Conservation (phyloP, 2,113 vertebrate genomes). For the Puffinus mauretanicus region DNA sequence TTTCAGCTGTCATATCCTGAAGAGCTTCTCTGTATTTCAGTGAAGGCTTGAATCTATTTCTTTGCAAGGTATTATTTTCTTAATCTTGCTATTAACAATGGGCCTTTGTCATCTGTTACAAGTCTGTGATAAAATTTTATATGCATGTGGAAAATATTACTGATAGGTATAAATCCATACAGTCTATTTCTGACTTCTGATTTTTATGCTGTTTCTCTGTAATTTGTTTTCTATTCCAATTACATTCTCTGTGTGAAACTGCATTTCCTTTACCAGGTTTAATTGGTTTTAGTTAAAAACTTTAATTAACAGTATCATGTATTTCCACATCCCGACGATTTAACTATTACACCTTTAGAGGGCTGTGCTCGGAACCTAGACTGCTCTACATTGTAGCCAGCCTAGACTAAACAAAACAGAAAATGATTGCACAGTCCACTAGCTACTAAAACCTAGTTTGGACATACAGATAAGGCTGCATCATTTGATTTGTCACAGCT, state of each 20-base stretch:
- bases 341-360: slow-evolving; percentile 26
- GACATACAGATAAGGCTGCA: neutral
- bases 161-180: slow-evolving; percentile 1
- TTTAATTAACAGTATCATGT: slow-evolving; percentile 57
- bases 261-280: slow-evolving; percentile 47
- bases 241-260: slow-evolving; percentile 29
- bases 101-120: neutral
- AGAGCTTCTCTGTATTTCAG: neutral
- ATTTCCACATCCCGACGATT: slow-evolving; percentile 32
- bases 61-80: neutral
- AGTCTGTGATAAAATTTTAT: neutral
- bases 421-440: neutral
- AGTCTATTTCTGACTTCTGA: neutral
- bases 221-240: slow-evolving; percentile 53
- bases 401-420: neutral
- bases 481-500: neutral
- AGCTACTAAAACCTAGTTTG: neutral
- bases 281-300: slow-evolving; percentile 65
- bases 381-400: neutral
- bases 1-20: neutral
- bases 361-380: neutral
- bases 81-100: neutral
- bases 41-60: neutral
- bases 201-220: slow-evolving; percentile 11
- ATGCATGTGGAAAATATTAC: neutral